Evolutionary conservation across 2,113 vertebrate species (phyloP), one percentile per base, ranked within the genome.

Genomic region (Noturus placidus): DNA sequence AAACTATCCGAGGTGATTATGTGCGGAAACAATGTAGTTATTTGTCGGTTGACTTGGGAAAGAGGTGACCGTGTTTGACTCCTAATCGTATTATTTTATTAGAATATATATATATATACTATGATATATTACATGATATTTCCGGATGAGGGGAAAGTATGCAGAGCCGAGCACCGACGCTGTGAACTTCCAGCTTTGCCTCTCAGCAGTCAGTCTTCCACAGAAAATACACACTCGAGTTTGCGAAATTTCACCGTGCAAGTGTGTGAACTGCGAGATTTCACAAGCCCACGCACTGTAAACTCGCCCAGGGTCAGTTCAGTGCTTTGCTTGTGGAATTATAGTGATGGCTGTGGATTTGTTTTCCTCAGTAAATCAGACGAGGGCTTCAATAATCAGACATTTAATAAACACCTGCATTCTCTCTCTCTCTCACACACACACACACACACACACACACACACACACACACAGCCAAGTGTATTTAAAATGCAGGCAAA

Each of bases 401-500:
- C 67, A 82, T 91, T 86, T 78, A 90, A 91, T 88, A 86, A 85
- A 88, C 88, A 91, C 88, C 88, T 91, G 91, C 91, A 84, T 77
- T 33, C 67, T 33, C 67, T 33, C 67, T 69, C 35, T 7, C 33
- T 38, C 69, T 9, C 69, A 9, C 35, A 4, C 69, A 3, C 69
- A 65, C 86, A 1, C 59, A 19, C 59, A 52, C 42, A 56, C 63
- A 57, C 83, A 22, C 46, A 6, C 83, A 33, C 42, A 82, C 81
- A 65, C 57, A 65, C 81, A 11, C 3, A 4, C 25, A 54, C 52
- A 38, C n/a, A 82, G 86, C 79, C 56, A 81, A 86, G 56, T 88
- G 87, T 85, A 69, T 87, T 88, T 87, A 88, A 90, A 84, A 88
- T 85, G 85, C 10, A 35, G 82, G 89, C 78, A 84, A 85, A 87